phyloP scores from a whole-genome alignment of 1,140 invertebrate species.

The Zaprionus kolodkinae region DNA sequence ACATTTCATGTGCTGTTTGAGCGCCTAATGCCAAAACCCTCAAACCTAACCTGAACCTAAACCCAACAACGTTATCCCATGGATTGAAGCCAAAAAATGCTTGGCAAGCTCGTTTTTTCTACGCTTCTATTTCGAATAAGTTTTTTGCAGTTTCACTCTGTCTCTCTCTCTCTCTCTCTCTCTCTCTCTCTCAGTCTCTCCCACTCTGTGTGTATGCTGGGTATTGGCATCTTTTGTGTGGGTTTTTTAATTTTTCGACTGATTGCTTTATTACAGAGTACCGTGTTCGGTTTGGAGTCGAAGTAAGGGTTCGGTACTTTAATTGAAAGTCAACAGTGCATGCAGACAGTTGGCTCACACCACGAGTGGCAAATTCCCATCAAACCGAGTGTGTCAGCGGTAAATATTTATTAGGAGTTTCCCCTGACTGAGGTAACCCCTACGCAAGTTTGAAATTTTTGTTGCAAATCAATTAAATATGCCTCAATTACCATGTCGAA shows the following conservation, averaged over 20 bases:
- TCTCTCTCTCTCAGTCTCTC: background rate
- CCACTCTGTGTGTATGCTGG: background rate
- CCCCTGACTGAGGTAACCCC: background rate
- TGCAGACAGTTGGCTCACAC: background rate
- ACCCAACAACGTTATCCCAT: slow-evolving; percentile 34
- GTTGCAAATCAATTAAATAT: slow-evolving; percentile 44
- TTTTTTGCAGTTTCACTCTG: slow-evolving; percentile 1
- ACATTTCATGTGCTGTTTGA: slow-evolving; percentile 44
- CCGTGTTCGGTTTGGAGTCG: background rate
- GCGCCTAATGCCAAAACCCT: slow-evolving; percentile 42
- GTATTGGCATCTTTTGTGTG: slow-evolving; percentile 44
- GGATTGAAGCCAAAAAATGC: slow-evolving; percentile 47
- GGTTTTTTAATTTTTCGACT: slow-evolving; percentile 61
- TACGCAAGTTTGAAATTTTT: background rate
- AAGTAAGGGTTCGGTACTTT: background rate
- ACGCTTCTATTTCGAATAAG: slow-evolving; percentile 12
- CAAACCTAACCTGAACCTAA: slow-evolving; percentile 32
- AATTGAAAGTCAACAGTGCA: slow-evolving; percentile 35
- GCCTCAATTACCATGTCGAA: slow-evolving; percentile 20
- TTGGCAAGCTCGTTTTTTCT: slow-evolving; percentile 32
- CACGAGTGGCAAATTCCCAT: background rate
- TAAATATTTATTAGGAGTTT: background rate
- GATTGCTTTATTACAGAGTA: slow-evolving; percentile 61
- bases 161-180: background rate
- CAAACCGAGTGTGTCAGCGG: background rate